Base-by-base conservation (phyloP, 1,140 invertebrate genomes). In the Gryllus bimaculatus region DNA sequence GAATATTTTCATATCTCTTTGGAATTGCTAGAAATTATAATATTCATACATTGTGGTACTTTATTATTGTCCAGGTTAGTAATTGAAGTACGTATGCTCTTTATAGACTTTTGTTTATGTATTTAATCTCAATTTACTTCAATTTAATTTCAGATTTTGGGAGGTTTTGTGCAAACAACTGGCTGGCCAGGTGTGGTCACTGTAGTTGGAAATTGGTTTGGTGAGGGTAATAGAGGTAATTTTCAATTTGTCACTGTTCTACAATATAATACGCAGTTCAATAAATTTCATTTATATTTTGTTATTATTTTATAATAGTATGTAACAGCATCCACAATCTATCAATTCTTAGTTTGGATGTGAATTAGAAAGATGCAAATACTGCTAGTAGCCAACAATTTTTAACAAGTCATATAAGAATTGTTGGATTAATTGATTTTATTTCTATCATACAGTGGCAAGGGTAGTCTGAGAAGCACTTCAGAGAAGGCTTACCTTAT, bases 121-220 rank as follows among this genome's bases (percentile, higher is more conserved):
- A 20, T 78, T 21, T 20, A 13, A 66, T 74, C 8, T 20, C 47
- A 79, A 79, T 75, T 73, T 49, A 39, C n/a, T 49, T 48, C 10
- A 77, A 80, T 74, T 77, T 80, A 47, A 83, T 82, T 84, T 26
- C 84, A 97, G 93, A 90, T 91, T 10, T 84, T 92, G 26, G 94
- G 92, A 20, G 97, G 97, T 73, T 88, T 97, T 49, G 91, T 93
- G 47, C 96, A 98, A 88, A 95, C 96, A 0, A 94, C 95, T 20
- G 97, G 96, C 3, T 96, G 94, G 94, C 94, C 97, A 0, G 95
- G 95, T 76, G 97, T 98, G 0, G 96, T 99, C 0, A 92, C 96
- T 13, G 92, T 95, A 12, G 91, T 99, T 26, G 95, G 94, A 13
- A 96, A 98, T 84, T 99, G 97, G 97, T 98, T 96, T 87, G 96